phyloP scores from a whole-genome alignment of 2,113 vertebrate genomes.

The Entomyzon cyanotis region DNA sequence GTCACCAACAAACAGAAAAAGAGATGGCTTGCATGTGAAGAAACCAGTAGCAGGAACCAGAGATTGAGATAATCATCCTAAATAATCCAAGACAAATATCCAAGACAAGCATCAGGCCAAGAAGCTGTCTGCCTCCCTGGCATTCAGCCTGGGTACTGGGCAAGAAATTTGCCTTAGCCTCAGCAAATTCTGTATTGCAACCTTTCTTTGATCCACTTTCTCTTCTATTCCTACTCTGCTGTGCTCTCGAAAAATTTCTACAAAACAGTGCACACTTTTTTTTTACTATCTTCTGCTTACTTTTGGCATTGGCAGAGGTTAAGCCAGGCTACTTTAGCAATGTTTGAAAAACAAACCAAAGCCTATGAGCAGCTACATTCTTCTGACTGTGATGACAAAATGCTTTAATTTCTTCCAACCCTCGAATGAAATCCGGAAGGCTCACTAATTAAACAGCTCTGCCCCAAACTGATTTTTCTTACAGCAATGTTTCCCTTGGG shows the following conservation, averaged over 20 bases:
- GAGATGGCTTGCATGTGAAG: background rate
- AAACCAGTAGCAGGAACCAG: background rate
- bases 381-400: constrained; percentile 60
- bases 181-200: background rate
- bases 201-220: background rate
- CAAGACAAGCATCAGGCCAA: background rate
- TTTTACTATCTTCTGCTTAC: background rate
- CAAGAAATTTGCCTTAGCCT: background rate
- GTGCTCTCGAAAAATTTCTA: background rate
- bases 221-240: background rate
- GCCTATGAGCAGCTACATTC: background rate
- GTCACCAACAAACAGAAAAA: background rate
- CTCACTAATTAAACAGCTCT: constrained; percentile 59
- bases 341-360: constrained; percentile 2
- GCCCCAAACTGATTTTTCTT: constrained; percentile 38
- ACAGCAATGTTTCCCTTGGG: background rate
- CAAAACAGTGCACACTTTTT: background rate
- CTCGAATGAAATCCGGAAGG: background rate
- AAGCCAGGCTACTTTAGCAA: background rate
- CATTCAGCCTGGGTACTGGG: background rate
- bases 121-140: background rate
- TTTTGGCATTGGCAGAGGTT: background rate
- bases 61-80: background rate
- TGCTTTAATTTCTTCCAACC: constrained; percentile 56
- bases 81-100: constrained; percentile 23